A percentile compares a stretch with the other conserved stretches of the same genome.
Evolutionary conservation across 2,888 invertebrate genomes (phyloP).

Genomic region (Bedellia somnulentella): DNA sequence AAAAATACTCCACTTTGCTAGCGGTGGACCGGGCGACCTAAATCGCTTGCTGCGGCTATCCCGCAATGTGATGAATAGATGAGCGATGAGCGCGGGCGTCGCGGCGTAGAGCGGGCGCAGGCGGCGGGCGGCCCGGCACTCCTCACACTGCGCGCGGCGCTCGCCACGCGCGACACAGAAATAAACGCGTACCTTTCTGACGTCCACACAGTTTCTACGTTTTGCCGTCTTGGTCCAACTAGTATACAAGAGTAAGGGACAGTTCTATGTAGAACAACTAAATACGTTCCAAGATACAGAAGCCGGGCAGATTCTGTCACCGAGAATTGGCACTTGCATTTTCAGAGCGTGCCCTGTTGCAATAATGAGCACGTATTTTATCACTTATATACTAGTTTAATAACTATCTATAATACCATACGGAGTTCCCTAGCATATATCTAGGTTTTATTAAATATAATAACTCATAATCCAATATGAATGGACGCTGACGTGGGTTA

Average conservation of each 20-base stretch:
- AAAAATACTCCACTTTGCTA: constrained; percentile 58
- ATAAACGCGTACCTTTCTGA: constrained; percentile 1
- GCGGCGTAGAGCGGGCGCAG: too few species aligned
- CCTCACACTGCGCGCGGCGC: constrained; percentile 31
- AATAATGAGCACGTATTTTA: constrained; percentile 2
- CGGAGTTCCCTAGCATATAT: too few species aligned
- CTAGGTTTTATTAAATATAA: too few species aligned
- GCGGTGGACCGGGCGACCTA: constrained; percentile 57
- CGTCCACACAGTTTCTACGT: too few species aligned
- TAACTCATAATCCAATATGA: constrained; percentile 20
- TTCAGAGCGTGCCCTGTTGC: neutral
- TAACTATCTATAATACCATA: too few species aligned
- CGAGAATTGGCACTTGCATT: neutral
- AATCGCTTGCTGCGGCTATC: constrained; percentile 29
- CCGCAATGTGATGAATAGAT: neutral
- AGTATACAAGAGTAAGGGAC: too few species aligned
- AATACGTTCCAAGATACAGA: too few species aligned
- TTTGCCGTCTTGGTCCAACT: too few species aligned
- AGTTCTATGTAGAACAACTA: too few species aligned
- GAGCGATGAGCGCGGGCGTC: constrained; percentile 1
- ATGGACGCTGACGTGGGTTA: constrained; percentile 43
- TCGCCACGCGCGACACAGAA: constrained; percentile 3
- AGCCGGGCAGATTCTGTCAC: too few species aligned
- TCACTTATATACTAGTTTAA: too few species aligned
- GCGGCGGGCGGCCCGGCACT: constrained; percentile 36